These are phyloP conservation scores for Carduelis carduelis DNA, from an alignment of 2,797 vertebrate genomes.

Conservation along the genomic window DNA sequence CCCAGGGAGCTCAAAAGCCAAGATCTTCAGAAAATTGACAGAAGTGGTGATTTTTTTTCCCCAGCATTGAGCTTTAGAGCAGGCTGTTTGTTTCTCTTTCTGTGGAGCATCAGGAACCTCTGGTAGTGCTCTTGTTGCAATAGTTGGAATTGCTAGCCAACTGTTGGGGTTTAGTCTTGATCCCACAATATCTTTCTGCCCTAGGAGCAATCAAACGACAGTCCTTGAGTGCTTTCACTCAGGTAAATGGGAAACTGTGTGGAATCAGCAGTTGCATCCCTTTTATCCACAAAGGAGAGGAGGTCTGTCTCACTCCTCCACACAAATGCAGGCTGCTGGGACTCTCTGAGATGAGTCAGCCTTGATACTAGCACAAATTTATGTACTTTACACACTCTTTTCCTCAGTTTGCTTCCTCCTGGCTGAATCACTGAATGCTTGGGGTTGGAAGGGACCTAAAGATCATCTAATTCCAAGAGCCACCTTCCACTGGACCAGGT, in stretches of 20 bases:
- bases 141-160: neutral
- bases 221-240: neutral
- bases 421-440: neutral
- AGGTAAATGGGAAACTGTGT: neutral
- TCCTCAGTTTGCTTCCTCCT: neutral
- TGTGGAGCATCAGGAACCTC: neutral
- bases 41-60: neutral
- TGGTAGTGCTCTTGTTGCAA: neutral
- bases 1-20: constrained; percentile 24
- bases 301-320: neutral
- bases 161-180: neutral
- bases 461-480: neutral
- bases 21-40: constrained; percentile 25
- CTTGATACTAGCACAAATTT: neutral
- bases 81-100: neutral
- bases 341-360: neutral
- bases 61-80: neutral
- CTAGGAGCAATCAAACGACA: neutral
- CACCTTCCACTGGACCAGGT: neutral
- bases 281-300: neutral
- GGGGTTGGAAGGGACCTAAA: neutral
- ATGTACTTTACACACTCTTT: neutral
- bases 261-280: neutral
- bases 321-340: neutral
- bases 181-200: neutral